Evolutionary conservation across 2,113 vertebrate species (phyloP).

Genomic region (Leptobrachium leishanense): DNA sequence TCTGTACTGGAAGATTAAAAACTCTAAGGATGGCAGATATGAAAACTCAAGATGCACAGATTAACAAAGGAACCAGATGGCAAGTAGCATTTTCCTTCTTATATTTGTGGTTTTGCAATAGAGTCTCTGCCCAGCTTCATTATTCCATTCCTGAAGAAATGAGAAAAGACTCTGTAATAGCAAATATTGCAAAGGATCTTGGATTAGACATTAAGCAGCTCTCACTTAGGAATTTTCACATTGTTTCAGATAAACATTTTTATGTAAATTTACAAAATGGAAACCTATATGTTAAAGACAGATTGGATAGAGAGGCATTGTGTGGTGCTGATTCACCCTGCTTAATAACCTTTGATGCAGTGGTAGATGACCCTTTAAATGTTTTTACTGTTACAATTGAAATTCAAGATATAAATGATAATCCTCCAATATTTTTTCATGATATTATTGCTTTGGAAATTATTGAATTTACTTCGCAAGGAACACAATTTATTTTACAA

Average conservation of each 20-base stretch:
- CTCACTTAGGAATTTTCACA: constrained; percentile 34
- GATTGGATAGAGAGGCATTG: constrained; percentile 60
- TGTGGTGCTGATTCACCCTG: constrained; percentile 8
- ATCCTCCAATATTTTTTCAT: constrained; percentile 52
- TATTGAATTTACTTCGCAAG: constrained; percentile 41
- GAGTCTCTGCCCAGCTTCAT: constrained; percentile 56
- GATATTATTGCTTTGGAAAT: constrained; percentile 48
- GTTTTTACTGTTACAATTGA: constrained; percentile 30
- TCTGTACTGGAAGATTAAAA: constrained; percentile 47
- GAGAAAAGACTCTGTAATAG: constrained; percentile 48
- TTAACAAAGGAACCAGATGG: constrained; percentile 9
- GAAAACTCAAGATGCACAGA: not conserved
- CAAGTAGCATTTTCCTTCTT: constrained; percentile 21
- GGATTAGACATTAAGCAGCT: constrained; percentile 50
- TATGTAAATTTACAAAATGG: constrained; percentile 22
- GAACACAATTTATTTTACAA: constrained; percentile 58
- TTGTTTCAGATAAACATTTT: constrained; percentile 45
- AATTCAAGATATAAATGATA: constrained; percentile 40
- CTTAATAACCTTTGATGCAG: constrained; percentile 28
- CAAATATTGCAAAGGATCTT: constrained; percentile 55
- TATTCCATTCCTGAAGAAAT: constrained; percentile 66
- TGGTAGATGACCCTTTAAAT: constrained; percentile 29
- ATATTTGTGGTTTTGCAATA: constrained; percentile 55
- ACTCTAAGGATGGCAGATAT: constrained; percentile 26
- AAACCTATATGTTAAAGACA: constrained; percentile 53